These are phyloP conservation scores for Steinernema scapterisci DNA, from an alignment of 2,888 invertebrate genomes.

Conservation along the genomic window DNA sequence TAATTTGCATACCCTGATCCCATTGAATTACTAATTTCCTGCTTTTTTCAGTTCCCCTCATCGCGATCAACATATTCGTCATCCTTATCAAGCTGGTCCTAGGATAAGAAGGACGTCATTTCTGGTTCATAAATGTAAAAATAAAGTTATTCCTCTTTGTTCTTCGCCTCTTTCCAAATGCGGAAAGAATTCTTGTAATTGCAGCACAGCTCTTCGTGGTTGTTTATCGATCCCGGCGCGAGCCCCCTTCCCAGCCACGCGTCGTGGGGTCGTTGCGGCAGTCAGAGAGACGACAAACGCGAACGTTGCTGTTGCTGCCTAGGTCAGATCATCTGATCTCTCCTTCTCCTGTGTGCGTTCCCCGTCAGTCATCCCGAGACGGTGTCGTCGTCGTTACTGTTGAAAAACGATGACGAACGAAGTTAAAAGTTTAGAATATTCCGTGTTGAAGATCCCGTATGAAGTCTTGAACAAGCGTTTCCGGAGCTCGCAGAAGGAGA, in stretches of 20 bases:
- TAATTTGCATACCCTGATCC: conserved; percentile 66
- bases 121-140: conserved; percentile 24
- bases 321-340: background rate
- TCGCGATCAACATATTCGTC: conserved; percentile 84
- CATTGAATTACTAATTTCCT: background rate
- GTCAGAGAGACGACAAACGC: background rate
- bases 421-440: conserved; percentile 90
- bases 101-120: conserved; percentile 74
- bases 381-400: background rate
- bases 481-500: conserved; percentile 83
- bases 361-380: no score
- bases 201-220: background rate
- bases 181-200: no score
- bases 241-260: conserved; percentile 16
- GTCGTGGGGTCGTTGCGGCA: background rate
- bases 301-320: background rate
- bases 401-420: conserved; percentile 71
- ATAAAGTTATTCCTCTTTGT: background rate
- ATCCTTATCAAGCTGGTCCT: conserved; percentile 85
- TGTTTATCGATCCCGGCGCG: conserved; percentile 25
- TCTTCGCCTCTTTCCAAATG: background rate
- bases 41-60: conserved; percentile 85
- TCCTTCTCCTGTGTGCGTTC: background rate
- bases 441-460: conserved; percentile 95
- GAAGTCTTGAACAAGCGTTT: conserved; percentile 97